Percentiles rank a stretch among this genome's conserved stretches.
phyloP scores from a whole-genome alignment of 2,888 invertebrate genomes.

The Eupithecia insigniata region DNA sequence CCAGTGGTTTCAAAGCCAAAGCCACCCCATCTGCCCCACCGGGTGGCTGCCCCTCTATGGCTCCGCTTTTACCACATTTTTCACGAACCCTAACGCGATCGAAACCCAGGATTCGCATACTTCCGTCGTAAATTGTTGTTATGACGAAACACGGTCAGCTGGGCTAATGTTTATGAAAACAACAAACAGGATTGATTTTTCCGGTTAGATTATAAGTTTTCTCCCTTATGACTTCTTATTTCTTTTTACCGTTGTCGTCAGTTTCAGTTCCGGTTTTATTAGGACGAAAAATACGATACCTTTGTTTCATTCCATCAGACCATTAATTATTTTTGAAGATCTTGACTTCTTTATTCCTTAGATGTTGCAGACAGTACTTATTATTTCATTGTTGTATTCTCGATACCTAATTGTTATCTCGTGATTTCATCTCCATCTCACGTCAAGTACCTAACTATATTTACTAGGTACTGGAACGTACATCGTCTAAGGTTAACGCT shows the following conservation, averaged over 20 bases:
- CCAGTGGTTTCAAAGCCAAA: conserved; percentile 38
- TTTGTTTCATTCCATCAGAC: conserved; percentile 37
- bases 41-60: conserved; percentile 46
- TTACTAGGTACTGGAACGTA: too few species aligned
- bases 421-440: conserved; percentile 19
- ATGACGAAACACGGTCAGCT: conserved; percentile 71
- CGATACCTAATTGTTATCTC: conserved; percentile 19
- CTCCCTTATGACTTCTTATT: conserved; percentile 31
- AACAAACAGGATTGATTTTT: conserved; percentile 36
- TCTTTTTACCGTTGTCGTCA: conserved; percentile 31
- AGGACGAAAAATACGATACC: conserved; percentile 45
- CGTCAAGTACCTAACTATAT: conserved; percentile 23
- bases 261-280: conserved; percentile 37
- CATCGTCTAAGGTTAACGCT: conserved; percentile 30
- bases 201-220: conserved; percentile 25
- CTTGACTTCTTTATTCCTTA: conserved; percentile 37
- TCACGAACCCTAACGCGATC: conserved; percentile 62
- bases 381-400: conserved; percentile 48
- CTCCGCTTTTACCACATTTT: conserved; percentile 67
- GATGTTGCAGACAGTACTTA: conserved; percentile 44
- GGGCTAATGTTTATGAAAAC: conserved; percentile 50
- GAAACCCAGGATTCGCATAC: conserved; percentile 65
- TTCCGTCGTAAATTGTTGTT: conserved; percentile 65
- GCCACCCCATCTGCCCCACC: conserved; percentile 34
- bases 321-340: conserved; percentile 51